These are phyloP conservation scores for Henricia sp. DNA, from an alignment of 53 echinoderm and acorn worm genomes.

Conservation along the genomic window DNA sequence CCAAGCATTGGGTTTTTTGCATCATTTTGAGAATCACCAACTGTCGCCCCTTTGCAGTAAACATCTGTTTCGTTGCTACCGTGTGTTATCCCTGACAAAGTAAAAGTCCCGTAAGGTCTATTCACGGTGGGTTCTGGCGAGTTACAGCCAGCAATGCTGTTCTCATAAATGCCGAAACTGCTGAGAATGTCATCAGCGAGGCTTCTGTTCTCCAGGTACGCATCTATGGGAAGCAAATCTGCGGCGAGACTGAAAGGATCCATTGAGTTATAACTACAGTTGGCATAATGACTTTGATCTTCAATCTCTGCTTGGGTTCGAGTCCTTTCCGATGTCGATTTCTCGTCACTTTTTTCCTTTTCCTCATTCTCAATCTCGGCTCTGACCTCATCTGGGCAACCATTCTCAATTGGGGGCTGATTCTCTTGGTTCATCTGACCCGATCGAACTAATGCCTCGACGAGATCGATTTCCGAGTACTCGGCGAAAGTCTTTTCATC, in stretches of 20 bases:
- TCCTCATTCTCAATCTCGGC: slow-evolving; percentile 54
- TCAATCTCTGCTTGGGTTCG: neutral
- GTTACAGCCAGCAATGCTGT: neutral
- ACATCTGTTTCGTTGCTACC: slow-evolving; percentile 20
- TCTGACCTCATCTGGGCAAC: neutral
- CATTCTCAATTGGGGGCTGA: too few relatives aligned
- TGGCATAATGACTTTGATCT: neutral
- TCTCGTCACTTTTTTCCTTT: slow-evolving; percentile 4
- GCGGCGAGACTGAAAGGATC: slow-evolving; percentile 32
- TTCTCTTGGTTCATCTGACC: slow-evolving; percentile 58
- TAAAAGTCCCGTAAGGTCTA: slow-evolving; percentile 8
- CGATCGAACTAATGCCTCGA: slow-evolving; percentile 87
- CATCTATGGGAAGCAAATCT: slow-evolving; percentile 37
- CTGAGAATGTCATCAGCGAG: slow-evolving; percentile 46
- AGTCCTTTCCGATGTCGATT: slow-evolving; percentile 28
- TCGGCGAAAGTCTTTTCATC: slow-evolving; percentile 57
- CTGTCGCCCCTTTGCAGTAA: slow-evolving; percentile 9
- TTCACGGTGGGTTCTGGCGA: slow-evolving; percentile 50
- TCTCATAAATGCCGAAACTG: slow-evolving; percentile 47
- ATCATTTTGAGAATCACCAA: neutral
- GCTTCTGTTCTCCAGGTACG: slow-evolving; percentile 40
- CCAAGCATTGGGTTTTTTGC: slow-evolving; percentile 1
- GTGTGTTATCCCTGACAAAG: neutral
- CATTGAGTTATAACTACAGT: neutral
- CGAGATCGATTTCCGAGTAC: slow-evolving; percentile 90